Base-by-base conservation (phyloP, 2,888 invertebrate genomes). In the Folsomia candida region DNA sequence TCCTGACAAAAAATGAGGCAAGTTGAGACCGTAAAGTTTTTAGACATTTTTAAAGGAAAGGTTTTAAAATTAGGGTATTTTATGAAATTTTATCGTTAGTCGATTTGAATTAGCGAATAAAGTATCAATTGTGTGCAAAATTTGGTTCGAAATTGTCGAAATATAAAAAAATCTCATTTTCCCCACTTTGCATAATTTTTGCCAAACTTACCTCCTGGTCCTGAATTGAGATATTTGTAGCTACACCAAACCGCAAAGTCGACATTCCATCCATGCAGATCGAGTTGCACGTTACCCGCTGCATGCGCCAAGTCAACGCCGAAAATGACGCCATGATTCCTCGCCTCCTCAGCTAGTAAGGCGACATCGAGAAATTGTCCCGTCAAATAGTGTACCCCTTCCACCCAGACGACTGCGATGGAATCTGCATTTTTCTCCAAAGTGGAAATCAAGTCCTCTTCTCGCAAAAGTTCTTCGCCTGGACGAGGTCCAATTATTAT, bases 171-270 rank as follows among this genome's bases (percentile, higher is more conserved):
- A n/a, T n/a, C n/a, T n/a, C n/a, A n/a, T n/a, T n/a, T n/a, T n/a
- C n/a, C n/a, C n/a, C n/a, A n/a, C n/a, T n/a, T n/a, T n/a, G n/a
- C n/a, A n/a, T n/a, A n/a, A n/a, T n/a, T n/a, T n/a, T n/a, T n/a
- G n/a, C n/a, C n/a, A n/a, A n/a, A n/a, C n/a, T n/a, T 60, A 25
- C 60, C 60, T 1, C 85, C 85, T 9, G 84, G 83, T 22, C 85
- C 83, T 47, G 82, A 79, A 76, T 83, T 83, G 58, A 85, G 60
- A 74, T 85, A 85, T 83, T 85, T 86, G 77, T 86, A 86, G 2
- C 85, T 83, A 79, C 86, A 87, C 86, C 86, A 87, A 65, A 82
- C 82, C 18, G 86, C 86, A 80, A 86, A 87, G 80, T 86, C 86
- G 2, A 86, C 85, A 67, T 83, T 82, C 86, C 86, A 87, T 69